Conservation (phyloP, 1,140 invertebrate genomes). For the Panonychus citri region DNA sequence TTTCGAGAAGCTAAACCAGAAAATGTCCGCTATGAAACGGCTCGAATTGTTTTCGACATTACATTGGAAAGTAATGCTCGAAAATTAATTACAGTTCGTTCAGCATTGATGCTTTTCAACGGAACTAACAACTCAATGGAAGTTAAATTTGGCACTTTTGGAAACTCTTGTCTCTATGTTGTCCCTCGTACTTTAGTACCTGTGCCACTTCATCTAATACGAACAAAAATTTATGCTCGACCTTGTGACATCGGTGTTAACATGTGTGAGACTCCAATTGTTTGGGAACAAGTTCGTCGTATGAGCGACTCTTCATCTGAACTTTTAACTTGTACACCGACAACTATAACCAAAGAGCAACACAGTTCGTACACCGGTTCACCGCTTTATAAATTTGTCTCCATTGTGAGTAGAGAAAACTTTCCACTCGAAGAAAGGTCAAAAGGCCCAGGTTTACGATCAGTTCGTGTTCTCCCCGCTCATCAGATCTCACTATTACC, state of each 20-base stretch:
- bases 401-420: slow-evolving; percentile 46
- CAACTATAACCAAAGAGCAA: neutral
- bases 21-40: slow-evolving; percentile 21
- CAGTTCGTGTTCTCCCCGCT: slow-evolving; percentile 12
- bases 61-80: slow-evolving; percentile 70
- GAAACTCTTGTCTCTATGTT: slow-evolving; percentile 15
- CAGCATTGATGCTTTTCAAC: slow-evolving; percentile 60
- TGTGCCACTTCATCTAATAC: slow-evolving; percentile 36
- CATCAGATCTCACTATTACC: slow-evolving; percentile 62
- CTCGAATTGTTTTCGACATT: slow-evolving; percentile 61
- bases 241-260: slow-evolving; percentile 29
- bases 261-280: slow-evolving; percentile 35
- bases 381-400: slow-evolving; percentile 39
- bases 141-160: slow-evolving; percentile 33
- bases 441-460: neutral
- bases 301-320: slow-evolving; percentile 25
- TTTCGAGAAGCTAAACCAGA: slow-evolving; percentile 44
- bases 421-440: slow-evolving; percentile 39
- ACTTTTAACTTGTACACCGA: slow-evolving; percentile 15
- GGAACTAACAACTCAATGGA: slow-evolving; percentile 37
- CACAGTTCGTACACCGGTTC: slow-evolving; percentile 8
- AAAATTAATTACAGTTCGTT: slow-evolving; percentile 83
- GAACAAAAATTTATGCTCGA: slow-evolving; percentile 33
- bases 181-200: slow-evolving; percentile 24
- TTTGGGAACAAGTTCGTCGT: slow-evolving; percentile 37